Base-by-base conservation (phyloP, 2,797 vertebrate species). In the Calcarius lapponicus region DNA sequence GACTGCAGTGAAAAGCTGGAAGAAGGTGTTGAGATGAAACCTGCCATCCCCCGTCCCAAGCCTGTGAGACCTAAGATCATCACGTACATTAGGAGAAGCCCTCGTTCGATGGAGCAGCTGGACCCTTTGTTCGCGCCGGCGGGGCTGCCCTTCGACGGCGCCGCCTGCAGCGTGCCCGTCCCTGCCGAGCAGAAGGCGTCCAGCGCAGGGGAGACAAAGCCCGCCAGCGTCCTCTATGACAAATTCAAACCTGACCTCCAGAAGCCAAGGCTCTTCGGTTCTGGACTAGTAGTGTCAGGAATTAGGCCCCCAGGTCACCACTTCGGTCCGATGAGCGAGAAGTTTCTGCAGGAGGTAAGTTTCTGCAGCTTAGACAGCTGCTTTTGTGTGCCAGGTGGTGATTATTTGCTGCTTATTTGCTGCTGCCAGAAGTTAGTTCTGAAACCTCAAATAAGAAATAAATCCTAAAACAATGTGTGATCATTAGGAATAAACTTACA, bases 61-160 rank as follows among this genome's bases (percentile, higher is more conserved):
- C 99, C 98, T 0, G 98, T 99, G 69, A 98, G 99, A 61, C 99
- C 99, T 54, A 99, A 99, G 98, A 99, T 99, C 91, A 99, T 99
- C 94, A 99, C 99, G 2, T 99, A 99, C 29, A 98, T 99, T 24
- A 98, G 99, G 62, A 99, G 99, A 92, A 99, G 95, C 80, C 98
- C 98, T 16, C 99, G 98, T 89, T 95, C 97, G 0, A 98, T 98
- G 32, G 95, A 98, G 50, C 98, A 98, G 75, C 97, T 97, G 1
- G 98, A 99, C 7, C 61, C 96, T 2, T 83, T 98, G 0, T 97
- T 98, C 29, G 97, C 98, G 5, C 96, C 97, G 0, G 78, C 98
- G 0, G 97, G 98, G 19, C 95, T 98, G 57, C 98, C 98, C 1
- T 97, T 97, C 0, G 93, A 98, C 13, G 31, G 97, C 2, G 89